Evolutionary conservation across 1,140 invertebrate species (phyloP).

Genomic region (Apis florea): DNA sequence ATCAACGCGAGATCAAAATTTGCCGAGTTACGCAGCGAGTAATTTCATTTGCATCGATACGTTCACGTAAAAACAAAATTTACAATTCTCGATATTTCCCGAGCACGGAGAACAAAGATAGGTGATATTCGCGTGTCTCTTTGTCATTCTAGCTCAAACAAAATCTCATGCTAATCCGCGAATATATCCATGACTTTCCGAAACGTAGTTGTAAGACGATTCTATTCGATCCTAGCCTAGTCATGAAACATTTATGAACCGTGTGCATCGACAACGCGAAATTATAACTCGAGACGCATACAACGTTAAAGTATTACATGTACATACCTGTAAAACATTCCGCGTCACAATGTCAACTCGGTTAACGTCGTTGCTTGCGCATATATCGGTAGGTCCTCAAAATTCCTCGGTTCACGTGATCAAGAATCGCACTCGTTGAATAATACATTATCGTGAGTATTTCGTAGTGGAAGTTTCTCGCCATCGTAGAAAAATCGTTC

Average conservation of each 20-base stretch:
- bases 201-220: slow-evolving; percentile 26
- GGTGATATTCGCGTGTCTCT: neutral
- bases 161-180: slow-evolving; percentile 9
- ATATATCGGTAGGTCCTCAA: slow-evolving; percentile 8
- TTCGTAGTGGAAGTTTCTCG: neutral
- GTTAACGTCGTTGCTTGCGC: slow-evolving; percentile 10
- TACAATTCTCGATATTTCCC: too few species aligned
- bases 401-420: slow-evolving; percentile 24
- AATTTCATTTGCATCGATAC: too few species aligned
- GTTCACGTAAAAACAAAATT: too few species aligned
- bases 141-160: neutral
- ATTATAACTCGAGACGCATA: slow-evolving; percentile 32
- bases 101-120: neutral
- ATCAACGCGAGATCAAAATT: too few species aligned
- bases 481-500: neutral
- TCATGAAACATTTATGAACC: slow-evolving; percentile 47
- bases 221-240: slow-evolving; percentile 30
- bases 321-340: slow-evolving; percentile 9
- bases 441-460: slow-evolving; percentile 33
- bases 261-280: slow-evolving; percentile 17
- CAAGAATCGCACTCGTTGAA: slow-evolving; percentile 29
- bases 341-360: neutral
- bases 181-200: neutral
- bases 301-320: slow-evolving; percentile 11
- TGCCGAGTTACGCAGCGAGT: too few species aligned